Base-by-base conservation (phyloP, 2,797 vertebrate species). In the Sebastiscus albofasciatus region DNA sequence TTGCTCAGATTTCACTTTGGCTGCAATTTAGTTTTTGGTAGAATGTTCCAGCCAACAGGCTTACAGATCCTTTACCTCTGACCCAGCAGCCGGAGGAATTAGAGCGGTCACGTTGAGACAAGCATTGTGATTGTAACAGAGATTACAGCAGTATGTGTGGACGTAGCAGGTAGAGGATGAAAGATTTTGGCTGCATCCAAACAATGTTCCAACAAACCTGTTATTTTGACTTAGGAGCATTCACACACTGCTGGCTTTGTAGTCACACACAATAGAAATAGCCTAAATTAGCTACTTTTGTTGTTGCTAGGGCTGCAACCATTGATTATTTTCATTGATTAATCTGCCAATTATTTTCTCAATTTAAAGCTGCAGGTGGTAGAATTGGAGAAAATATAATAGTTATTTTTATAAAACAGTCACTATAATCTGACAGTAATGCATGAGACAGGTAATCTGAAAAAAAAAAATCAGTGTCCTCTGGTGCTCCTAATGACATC, bases 21-120 rank as follows among this genome's bases (percentile, higher is more conserved):
- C 86, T 85, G 82, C 79, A 74, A 86, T 90, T 91, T 94, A 92
- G 93, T 93, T 89, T 92, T 89, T 92, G 89, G 91, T 93, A 82
- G 90, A 86, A 87, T 75, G 79, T 78, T 89, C 60, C 72, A 86
- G 90, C 83, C 81, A 83, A 80, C 74, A 86, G 82, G 84, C 89
- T 86, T 87, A 83, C 46, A 52, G 46, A 22, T n/a, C 27, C 77
- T 74, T 65, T 81, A 79, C 85, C 77, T 90, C 74, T 89, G 87
- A 90, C 89, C 89, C 82, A 71, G 65, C 66, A 84, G 87, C 71
- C 52, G 60, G 70, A 84, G 82, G 87, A 83, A 78, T 84, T 85
- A 83, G 76, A 84, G 72, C 10, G 26, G 83, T 90, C 77, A 67
- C 81, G 75, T 68, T 79, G 83, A 85, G 87, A 85, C 73, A 67